These are phyloP conservation scores for Cydia amplana DNA, from an alignment of 1,140 invertebrate species.

Conservation along the genomic window DNA sequence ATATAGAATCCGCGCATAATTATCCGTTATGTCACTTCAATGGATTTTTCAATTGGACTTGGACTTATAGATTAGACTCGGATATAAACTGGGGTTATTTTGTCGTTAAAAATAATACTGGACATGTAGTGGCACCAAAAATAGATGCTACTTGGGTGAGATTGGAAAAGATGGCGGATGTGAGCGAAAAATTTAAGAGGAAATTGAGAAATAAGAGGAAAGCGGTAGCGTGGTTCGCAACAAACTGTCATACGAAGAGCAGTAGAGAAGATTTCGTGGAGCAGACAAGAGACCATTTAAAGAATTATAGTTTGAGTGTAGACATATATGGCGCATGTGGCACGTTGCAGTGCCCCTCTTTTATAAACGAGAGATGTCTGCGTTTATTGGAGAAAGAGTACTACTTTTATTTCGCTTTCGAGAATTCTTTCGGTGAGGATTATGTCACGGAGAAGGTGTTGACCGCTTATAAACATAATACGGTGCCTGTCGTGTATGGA, in stretches of 20 bases:
- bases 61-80: conserved; percentile 12
- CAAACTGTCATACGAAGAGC: not conserved
- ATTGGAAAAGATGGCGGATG: not conserved
- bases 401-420: conserved; percentile 14
- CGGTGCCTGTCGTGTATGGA: conserved; percentile 5
- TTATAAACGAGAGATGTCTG: not conserved
- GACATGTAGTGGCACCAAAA: not conserved
- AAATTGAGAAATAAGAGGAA: conserved; percentile 4
- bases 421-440: not conserved
- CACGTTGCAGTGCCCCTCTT: not conserved
- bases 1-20: conserved; percentile 50
- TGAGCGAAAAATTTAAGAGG: not conserved
- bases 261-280: not conserved
- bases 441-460: not conserved
- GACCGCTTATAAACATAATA: not conserved
- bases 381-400: not conserved
- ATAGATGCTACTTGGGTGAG: not conserved
- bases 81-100: not conserved
- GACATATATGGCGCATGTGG: conserved; percentile 3
- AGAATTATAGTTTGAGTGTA: not conserved
- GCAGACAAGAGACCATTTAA: not conserved
- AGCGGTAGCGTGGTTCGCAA: conserved; percentile 1
- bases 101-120: not conserved
- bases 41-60: conserved; percentile 4
- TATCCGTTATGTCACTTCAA: conserved; percentile 48